phyloP scores from a whole-genome alignment of 2,113 vertebrate genomes.

The Otocyon megalotis region DNA sequence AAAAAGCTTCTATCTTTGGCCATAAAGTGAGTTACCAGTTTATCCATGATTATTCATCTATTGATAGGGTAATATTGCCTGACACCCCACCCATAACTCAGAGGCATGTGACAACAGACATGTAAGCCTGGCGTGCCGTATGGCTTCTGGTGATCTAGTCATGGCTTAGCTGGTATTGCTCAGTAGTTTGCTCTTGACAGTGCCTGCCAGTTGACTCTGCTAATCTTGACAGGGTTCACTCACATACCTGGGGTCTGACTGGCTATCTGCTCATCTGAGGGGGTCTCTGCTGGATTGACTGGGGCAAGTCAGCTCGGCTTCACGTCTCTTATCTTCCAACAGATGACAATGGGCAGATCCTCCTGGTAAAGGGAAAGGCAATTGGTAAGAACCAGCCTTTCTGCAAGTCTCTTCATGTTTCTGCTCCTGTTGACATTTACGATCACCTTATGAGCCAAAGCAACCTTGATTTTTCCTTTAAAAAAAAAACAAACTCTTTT shows the following conservation, averaged over 20 bases:
- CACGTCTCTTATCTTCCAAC: neutral
- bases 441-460: neutral
- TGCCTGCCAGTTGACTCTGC: neutral
- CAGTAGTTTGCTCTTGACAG: neutral
- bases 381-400: neutral
- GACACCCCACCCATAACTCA: neutral
- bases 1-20: neutral
- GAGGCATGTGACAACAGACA: neutral
- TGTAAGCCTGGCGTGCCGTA: rapidly evolving
- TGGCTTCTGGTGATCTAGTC: neutral
- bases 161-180: neutral
- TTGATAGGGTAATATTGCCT: neutral
- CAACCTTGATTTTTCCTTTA: neutral
- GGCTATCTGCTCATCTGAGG: neutral
- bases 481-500: neutral
- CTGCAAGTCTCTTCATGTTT: neutral
- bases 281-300: neutral
- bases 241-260: neutral
- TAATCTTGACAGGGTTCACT: neutral
- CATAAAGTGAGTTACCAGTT: neutral
- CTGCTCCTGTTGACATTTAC: neutral
- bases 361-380: neutral
- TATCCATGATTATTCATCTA: neutral
- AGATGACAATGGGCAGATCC: neutral
- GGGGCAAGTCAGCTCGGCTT: neutral